Evolutionary conservation across 1,140 invertebrate species (phyloP), one percentile per base, ranked within the genome.

Genomic region (Saccostrea echinata): DNA sequence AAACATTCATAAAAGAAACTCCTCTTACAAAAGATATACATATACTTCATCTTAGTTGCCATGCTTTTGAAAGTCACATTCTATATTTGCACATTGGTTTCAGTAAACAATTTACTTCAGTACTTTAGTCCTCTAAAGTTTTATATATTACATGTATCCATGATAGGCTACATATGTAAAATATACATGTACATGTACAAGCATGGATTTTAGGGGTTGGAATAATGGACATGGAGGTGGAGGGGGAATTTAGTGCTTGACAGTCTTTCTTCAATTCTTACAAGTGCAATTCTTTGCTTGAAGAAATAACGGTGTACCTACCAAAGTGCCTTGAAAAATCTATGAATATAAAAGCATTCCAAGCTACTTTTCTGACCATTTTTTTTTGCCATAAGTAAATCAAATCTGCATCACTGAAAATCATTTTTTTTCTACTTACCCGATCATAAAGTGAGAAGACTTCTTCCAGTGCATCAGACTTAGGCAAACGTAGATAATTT

Each of bases 361-460:
- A 18, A 61, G n/a, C 55, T 61, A 18, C 4, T 6, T 21, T 21
- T 61, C 4, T 43, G 43, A 43, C 16, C 3, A n/a, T n/a, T 61
- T 21, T 21, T n/a, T 2, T 21, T 13, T n/a, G 3, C 30, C 16
- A 76, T 33, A 76, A 33, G 13, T 27, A 76, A 76, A 76, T 13
- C 16, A 30, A 24, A 21, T 43, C 43, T 43, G 43, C 43, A 43
- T 43, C 43, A 43, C 43, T 43, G 6, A 43, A 43, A 43, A 6
- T 43, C 30, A 30, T 6, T 4, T 21, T 30, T n/a, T 30, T 76
- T 76, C 27, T 11, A 90, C 92, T 93, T 93, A 97, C 97, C 94
- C 96, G 96, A 90, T 97, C 96, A 92, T 97, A 97, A 87, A 97
- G 95, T 87, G 96, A 95, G 93, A 97, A 97, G 9, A 97, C 95